Conservation (phyloP, 2,888 invertebrate species). For the Archips crataeganus region DNA sequence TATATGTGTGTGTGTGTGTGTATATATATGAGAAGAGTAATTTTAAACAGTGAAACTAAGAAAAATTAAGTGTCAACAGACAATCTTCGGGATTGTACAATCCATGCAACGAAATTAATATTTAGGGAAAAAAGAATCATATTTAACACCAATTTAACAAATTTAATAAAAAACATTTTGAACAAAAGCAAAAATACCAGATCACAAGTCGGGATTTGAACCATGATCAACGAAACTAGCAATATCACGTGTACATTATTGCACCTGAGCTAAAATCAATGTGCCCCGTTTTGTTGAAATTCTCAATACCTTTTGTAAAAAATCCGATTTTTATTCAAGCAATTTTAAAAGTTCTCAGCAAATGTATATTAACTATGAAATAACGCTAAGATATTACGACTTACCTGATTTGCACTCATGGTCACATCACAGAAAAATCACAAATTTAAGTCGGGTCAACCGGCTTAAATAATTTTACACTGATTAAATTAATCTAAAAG, state of each 20-base stretch:
- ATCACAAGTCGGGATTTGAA: conserved; percentile 59
- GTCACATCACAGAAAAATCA: conserved; percentile 3
- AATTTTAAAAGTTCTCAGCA: neutral
- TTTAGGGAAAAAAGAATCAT: neutral
- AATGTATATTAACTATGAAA: neutral
- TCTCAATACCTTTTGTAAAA: conserved; percentile 42
- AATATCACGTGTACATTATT: conserved; percentile 47
- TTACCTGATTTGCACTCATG: conserved; percentile 30
- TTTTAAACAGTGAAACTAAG: too few relatives aligned
- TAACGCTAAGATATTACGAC: conserved; percentile 23
- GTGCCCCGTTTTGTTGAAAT: conserved; percentile 51
- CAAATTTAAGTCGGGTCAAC: neutral
- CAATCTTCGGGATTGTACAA: too few relatives aligned
- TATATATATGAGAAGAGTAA: too few relatives aligned
- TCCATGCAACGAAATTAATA: too few relatives aligned
- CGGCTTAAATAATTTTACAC: neutral
- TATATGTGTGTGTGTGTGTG: too few relatives aligned
- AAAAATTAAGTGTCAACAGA: too few relatives aligned
- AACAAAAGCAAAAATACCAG: conserved; percentile 38
- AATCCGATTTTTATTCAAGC: conserved; percentile 7
- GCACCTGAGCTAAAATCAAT: conserved; percentile 45
- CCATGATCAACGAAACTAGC: conserved; percentile 54
- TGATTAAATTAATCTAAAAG: neutral
- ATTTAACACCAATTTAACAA: neutral
- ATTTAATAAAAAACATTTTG: conserved; percentile 7